Evolutionary conservation across 1,140 invertebrate genomes (phyloP).

Genomic region (Ephestia elutella): DNA sequence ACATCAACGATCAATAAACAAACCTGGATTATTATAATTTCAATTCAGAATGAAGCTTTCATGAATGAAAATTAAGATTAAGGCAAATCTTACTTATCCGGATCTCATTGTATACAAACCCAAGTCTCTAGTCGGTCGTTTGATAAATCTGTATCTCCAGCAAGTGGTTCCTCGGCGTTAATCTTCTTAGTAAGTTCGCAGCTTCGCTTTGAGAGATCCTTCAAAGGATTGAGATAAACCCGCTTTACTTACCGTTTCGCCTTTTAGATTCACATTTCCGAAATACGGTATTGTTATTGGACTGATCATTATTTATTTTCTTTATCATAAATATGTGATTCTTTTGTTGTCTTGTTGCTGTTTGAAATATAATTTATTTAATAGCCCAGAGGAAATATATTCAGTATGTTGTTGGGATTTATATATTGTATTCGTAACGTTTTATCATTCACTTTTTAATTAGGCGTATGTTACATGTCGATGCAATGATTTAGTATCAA

Average conservation of each 20-base stretch:
- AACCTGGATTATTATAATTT: too few relatives aligned
- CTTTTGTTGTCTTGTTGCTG: too few relatives aligned
- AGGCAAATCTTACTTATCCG: too few relatives aligned
- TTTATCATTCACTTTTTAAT: too few relatives aligned
- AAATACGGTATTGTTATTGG: not conserved
- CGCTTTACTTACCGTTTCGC: slow-evolving; percentile 9
- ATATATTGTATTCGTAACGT: too few relatives aligned
- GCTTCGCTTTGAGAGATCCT: slow-evolving; percentile 13
- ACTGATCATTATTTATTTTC: not conserved
- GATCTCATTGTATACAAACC: not conserved
- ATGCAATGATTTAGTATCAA: not conserved
- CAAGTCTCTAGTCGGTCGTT: not conserved
- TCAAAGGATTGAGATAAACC: slow-evolving; percentile 18
- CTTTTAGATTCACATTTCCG: not conserved
- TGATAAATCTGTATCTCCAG: slow-evolving; percentile 15
- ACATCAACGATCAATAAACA: not conserved
- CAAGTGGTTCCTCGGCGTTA: slow-evolving; percentile 15
- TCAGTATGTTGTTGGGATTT: too few relatives aligned
- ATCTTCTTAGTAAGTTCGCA: slow-evolving; percentile 24
- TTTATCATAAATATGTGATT: too few relatives aligned
- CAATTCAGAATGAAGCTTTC: too few relatives aligned
- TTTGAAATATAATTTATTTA: too few relatives aligned
- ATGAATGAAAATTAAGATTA: too few relatives aligned
- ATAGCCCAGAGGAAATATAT: too few relatives aligned
- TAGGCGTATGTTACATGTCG: not conserved